Evolutionary conservation across 2,888 invertebrate genomes (phyloP), one percentile per base, ranked within the genome.

Genomic region (Meiosimyza decipiens): DNA sequence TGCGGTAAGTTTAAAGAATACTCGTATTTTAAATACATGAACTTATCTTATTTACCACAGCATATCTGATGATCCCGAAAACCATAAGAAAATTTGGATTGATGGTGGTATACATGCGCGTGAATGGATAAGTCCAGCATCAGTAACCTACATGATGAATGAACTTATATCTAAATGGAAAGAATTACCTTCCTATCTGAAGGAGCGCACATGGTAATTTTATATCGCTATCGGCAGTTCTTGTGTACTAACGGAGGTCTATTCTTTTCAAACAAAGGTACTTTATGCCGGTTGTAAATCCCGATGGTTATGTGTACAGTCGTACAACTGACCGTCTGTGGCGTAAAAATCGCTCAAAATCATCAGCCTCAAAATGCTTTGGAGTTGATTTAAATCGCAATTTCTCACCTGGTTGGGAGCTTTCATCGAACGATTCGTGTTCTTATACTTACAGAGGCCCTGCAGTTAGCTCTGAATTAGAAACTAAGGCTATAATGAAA

Each of bases 351-450:
- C 88, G 92, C 52, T 88, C 87, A 71, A 40, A 40, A 40, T 88
- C 87, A 0, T 89, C 88, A 54, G 88, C 85, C 11, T 65, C 40
- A 6, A 40, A 47, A 6, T 90, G 92, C 77, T 83, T 85, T 73
- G 95, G 95, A 6, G 90, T 91, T 0, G 95, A 95, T 85, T 90
- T 93, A 0, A 95, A 95, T 83, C 89, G 95, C 74, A 95, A 95
- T 83, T 95, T 92, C 91, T 91, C 89, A 74, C 91, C 89, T 81
- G 90, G 90, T 76, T 93, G 93, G 93, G 88, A 90, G 75, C 87
- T 88, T 40, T 91, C 92, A 13, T 86, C 91, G 0, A 91, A 90
- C 75, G 77, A 93, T 77, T 81, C 89, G 0, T 91, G 93, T 5
- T 89, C 86, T 0, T 94, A 89, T 81, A 90, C 86, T 0, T 95